Conservation (phyloP, 2,888 invertebrate genomes). For the Stenoptilia bipunctidactyla region DNA sequence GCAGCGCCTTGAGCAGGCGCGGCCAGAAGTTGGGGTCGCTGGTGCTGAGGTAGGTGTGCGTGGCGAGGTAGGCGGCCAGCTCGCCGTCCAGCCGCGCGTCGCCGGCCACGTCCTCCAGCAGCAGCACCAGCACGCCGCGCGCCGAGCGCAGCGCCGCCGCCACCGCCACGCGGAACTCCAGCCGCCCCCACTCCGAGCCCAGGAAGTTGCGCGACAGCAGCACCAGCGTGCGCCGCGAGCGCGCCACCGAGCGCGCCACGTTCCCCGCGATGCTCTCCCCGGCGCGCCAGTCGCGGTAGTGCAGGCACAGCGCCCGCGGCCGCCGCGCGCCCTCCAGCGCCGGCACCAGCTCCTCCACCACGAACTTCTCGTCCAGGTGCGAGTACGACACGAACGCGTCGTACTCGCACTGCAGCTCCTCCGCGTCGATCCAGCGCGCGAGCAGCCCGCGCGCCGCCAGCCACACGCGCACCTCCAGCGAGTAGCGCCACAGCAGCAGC, state of each 20-base stretch:
- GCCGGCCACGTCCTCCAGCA: constrained; percentile 72
- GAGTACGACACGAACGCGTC: constrained; percentile 88
- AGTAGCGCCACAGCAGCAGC: constrained; percentile 15
- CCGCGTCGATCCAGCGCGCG: constrained; percentile 15
- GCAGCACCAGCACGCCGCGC: constrained; percentile 78
- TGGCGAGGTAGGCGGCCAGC: constrained; percentile 74
- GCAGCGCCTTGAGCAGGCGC: constrained; percentile 80
- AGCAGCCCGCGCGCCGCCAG: constrained; percentile 16
- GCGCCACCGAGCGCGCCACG: constrained; percentile 79
- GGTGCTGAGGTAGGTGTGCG: constrained; percentile 86
- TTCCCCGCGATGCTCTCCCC: constrained; percentile 80
- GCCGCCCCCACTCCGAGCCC: constrained; percentile 72
- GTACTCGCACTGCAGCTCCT: constrained; percentile 42
- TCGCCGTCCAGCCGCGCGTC: constrained; percentile 50
- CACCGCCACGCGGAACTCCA: constrained; percentile 73
- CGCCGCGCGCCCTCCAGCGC: constrained; percentile 70
- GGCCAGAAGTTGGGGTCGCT: constrained; percentile 86
- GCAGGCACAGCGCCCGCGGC: constrained; percentile 73
- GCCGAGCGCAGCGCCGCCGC: constrained; percentile 31
- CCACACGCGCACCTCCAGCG: constrained; percentile 17
- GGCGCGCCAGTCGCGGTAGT: constrained; percentile 80
- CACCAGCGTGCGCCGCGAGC: constrained; percentile 49
- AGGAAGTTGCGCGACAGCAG: constrained; percentile 24
- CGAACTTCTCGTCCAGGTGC: constrained; percentile 80
- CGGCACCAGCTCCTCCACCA: constrained; percentile 75